Conservation (phyloP, 1,140 invertebrate species). For the Bombyx mandarina region DNA sequence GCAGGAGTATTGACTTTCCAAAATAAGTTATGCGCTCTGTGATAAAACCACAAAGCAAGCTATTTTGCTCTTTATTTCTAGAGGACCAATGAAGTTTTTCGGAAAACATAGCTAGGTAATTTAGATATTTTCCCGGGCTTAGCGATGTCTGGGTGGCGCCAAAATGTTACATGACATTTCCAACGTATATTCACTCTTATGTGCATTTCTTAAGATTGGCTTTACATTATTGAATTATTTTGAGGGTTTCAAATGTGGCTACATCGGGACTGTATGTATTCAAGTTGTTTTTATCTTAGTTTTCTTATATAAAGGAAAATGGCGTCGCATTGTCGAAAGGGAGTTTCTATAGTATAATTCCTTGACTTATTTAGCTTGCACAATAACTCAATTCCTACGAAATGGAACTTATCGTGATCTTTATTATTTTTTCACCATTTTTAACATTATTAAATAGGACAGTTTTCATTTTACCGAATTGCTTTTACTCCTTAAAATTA, state of each 20-base stretch:
- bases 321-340: not conserved
- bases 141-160: constrained; percentile 59
- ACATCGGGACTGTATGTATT: not conserved
- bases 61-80: constrained; percentile 1
- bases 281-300: constrained; percentile 7
- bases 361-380: not conserved
- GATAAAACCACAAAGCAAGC: constrained; percentile 4
- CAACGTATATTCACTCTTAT: not conserved
- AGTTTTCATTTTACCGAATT: no score
- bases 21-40: constrained; percentile 22
- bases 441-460: no score
- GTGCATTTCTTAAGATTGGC: not conserved
- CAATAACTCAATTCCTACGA: not conserved
- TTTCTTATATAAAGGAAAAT: constrained; percentile 5
- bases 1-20: constrained; percentile 44
- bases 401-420: not conserved
- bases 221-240: not conserved
- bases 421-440: no score
- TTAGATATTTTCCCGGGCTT: constrained; percentile 34
- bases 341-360: no score
- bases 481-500: no score
- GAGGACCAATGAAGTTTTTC: not conserved
- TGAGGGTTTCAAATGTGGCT: no score
- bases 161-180: constrained; percentile 5
- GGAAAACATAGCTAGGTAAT: not conserved